Evolutionary conservation across 2,888 invertebrate genomes (phyloP).

Genomic region (Penaeus monodon): DNA sequence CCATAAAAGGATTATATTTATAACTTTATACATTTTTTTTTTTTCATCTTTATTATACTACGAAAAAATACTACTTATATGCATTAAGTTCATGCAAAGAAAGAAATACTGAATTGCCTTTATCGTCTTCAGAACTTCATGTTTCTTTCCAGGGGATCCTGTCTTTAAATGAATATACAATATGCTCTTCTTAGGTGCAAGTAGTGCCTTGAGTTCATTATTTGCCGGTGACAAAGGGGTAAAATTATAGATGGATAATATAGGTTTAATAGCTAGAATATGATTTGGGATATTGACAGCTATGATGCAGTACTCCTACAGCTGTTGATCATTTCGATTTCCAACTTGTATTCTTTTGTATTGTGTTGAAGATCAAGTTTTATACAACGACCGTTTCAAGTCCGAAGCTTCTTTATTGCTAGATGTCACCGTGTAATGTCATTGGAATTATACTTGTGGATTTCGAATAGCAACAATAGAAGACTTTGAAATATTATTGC

Average conservation of each 20-base stretch:
- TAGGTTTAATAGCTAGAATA: too few relatives aligned
- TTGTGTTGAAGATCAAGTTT: background rate
- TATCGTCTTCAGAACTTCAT: background rate
- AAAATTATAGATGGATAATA: background rate
- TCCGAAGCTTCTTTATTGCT: too few relatives aligned
- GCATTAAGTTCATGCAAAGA: background rate
- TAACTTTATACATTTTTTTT: background rate
- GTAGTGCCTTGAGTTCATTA: constrained; percentile 17
- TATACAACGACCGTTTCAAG: too few relatives aligned
- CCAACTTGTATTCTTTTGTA: background rate
- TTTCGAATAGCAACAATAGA: too few relatives aligned
- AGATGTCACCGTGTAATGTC: too few relatives aligned
- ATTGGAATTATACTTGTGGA: too few relatives aligned
- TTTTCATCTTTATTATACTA: background rate
- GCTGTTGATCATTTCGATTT: background rate
- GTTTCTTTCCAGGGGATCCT: constrained; percentile 5
- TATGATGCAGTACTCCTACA: background rate
- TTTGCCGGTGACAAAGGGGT: background rate
- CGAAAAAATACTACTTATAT: background rate
- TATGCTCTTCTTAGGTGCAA: constrained; percentile 1
- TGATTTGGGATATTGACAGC: background rate
- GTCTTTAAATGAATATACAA: constrained; percentile 7
- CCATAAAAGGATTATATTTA: too few relatives aligned
- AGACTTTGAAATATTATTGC: too few relatives aligned
- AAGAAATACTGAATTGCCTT: constrained; percentile 7